These are phyloP conservation scores for Campoplex nolae DNA, from an alignment of 2,888 invertebrate species.

Conservation along the genomic window DNA sequence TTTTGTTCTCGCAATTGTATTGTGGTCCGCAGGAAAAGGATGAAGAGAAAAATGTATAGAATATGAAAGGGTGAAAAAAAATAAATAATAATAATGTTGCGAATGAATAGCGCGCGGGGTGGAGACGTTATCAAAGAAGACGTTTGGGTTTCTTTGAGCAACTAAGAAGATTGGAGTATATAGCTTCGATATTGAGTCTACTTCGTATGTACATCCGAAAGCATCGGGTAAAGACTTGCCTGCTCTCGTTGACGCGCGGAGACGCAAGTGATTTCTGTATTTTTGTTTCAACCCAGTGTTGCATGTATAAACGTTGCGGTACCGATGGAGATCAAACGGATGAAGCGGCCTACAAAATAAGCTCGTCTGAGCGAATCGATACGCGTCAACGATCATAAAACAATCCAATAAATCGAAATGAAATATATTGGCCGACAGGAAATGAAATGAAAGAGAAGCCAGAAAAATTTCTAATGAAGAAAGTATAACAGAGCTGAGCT, in stretches of 20 bases:
- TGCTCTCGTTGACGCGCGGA: conserved; percentile 6
- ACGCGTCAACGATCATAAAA: not conserved
- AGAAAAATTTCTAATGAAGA: not conserved
- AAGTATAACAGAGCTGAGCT: not conserved
- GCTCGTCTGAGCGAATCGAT: not conserved
- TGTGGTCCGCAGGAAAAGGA: conserved; percentile 40
- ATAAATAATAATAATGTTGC: not conserved
- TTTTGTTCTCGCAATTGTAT: conserved; percentile 47
- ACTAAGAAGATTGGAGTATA: conserved; percentile 49
- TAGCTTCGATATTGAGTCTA: conserved; percentile 24
- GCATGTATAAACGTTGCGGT: not conserved
- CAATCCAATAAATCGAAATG: not conserved
- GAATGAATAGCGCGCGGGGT: conserved; percentile 49
- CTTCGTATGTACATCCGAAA: not conserved
- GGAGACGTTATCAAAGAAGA: conserved; percentile 42
- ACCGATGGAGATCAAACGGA: not conserved
- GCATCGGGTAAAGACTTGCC: not conserved
- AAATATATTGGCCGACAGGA: not conserved
- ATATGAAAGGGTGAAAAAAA: conserved; percentile 28
- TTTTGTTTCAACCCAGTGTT: not conserved
- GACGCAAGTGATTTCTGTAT: not conserved
- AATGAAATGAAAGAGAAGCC: not conserved
- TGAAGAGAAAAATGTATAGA: conserved; percentile 36
- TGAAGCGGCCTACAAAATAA: not conserved
- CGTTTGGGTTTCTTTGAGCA: conserved; percentile 60